Base-by-base conservation (phyloP, 2,797 vertebrate genomes). In the Pelodytes ibericus region DNA sequence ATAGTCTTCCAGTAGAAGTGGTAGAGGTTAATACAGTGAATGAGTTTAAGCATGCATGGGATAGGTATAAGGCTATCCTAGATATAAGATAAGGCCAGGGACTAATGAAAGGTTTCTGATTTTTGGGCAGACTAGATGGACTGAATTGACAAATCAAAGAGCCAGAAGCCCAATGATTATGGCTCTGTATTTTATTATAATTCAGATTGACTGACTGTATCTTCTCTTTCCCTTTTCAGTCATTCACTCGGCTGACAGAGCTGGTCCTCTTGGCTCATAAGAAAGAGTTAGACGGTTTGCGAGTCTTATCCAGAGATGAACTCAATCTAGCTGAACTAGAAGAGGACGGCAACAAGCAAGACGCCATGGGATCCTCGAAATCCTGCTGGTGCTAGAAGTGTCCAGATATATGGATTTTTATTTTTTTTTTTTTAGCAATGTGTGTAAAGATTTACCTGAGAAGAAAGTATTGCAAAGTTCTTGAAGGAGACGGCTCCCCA, bases 211-310 rank as follows among this genome's bases (percentile, higher is more conserved):
- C 13, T 36, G 33, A 36, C 33, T 36, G 5, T 5, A 36, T 36
- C 13, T 5, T 1, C 33, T 36, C 75, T 0, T 71, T n/a, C n/a
- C 77, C 72, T 59, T 18, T 10, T 9, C 83, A 98, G 96, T 91
- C 95, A 15, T 98, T 98, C 83, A 94, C 90, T 0, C 91, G 92
- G 18, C 81, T 95, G 84, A 92, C 95, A 0, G 93, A 96, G 84
- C 89, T 96, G 88, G 95, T 97, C 81, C 90, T 98, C 80, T 91
- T 94, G 87, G 94, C 94, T n/a, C 94, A 95, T 59, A 92, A 89
- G 85, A 94, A 91, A 81, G 94, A 98, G 24, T 85, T 95, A 81
- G 94, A 94, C 0, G 87, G 85, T 39, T 80, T 94, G 74, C 82
- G 92, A 67, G 87, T 84, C 0, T 90, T 84, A 1, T 84, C 90